phyloP scores from a whole-genome alignment of 2,888 invertebrate species.

The Chirona hameri region DNA sequence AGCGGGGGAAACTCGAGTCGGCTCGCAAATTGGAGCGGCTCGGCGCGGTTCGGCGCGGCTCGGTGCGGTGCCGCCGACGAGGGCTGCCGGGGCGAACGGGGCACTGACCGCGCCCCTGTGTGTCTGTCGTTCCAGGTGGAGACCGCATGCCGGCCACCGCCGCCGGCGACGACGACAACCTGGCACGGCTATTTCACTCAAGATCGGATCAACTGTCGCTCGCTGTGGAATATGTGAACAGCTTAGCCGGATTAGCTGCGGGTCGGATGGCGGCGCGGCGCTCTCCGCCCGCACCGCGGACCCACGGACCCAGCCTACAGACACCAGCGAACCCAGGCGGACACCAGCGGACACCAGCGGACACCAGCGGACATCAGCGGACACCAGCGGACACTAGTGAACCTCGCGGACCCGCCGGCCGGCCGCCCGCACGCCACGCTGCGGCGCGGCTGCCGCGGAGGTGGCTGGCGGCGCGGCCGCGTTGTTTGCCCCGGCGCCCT shows the following conservation, averaged over 20 bases:
- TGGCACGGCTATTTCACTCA: neutral
- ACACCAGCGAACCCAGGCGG: too few species aligned
- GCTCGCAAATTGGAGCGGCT: neutral
- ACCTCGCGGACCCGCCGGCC: neutral
- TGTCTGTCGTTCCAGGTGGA: neutral
- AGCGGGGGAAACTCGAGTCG: neutral
- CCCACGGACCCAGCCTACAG: too few species aligned
- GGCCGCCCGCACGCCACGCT: neutral
- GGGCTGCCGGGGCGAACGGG: too few species aligned
- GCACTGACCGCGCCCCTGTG: neutral
- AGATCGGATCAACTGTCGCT: conserved; percentile 1
- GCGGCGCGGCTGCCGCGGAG: neutral
- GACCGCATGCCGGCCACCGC: neutral
- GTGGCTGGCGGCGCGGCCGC: neutral
- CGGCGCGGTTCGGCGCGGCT: neutral
- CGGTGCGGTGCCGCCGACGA: neutral
- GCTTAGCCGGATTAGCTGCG: neutral
- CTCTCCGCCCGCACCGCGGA: neutral
- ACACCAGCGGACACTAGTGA: too few species aligned
- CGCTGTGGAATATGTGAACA: neutral
- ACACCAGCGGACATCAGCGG: too few species aligned
- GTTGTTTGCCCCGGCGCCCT: neutral
- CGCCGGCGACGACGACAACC: neutral
- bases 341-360: too few species aligned
- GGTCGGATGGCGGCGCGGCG: neutral